Evolutionary conservation across 2,113 vertebrate genomes (phyloP), one percentile per base, ranked within the genome.

Genomic region (Perognathus longimembris): DNA sequence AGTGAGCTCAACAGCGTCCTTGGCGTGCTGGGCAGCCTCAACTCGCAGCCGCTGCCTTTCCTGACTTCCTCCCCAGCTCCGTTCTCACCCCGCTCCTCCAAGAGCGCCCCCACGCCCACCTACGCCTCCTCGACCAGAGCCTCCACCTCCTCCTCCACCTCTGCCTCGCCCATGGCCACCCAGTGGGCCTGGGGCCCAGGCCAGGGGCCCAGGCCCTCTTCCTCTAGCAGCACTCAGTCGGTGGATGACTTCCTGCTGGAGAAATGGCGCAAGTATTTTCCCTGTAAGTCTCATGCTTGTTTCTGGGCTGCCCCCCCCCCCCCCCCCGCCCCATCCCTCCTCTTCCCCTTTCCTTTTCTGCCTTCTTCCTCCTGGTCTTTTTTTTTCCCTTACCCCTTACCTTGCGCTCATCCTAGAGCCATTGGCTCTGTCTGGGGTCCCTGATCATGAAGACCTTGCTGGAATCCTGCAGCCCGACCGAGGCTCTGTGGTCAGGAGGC

Each of bases 181-280:
- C 96, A 71, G 6, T 98, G 98, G 98, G 95, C 92, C 71, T 98
- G 98, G 0, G 26, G 88, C 30, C 90, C 79, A 34, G 90, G 88
- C 89, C 59, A 97, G 2, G 1, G 81, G 40, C 63, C 57, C 24
- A 54, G 50, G 50, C 15, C 50, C 50, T 34, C 82, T 8, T 78
- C 97, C 28, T 12, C 59, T 4, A 6, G 96, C 0, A 79, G 93
- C 0, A 7, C 97, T 18, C 95, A 95, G 90, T 79, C 98, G 0
- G 98, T 97, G 64, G 98, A 98, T 0, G 97, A 95, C 67, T 74
- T 98, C 36, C 92, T 99, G 89, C 74, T 96, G 92, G 98, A 98
- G 94, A 98, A 98, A 8, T 99, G 98, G 98, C 98, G 6, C 95
- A 99, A 97, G 84, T 98, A 98, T 79, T 98, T 99, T 88, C 98